Base-by-base conservation (phyloP, 2,797 vertebrate genomes). In the Alfaro cultratus region DNA sequence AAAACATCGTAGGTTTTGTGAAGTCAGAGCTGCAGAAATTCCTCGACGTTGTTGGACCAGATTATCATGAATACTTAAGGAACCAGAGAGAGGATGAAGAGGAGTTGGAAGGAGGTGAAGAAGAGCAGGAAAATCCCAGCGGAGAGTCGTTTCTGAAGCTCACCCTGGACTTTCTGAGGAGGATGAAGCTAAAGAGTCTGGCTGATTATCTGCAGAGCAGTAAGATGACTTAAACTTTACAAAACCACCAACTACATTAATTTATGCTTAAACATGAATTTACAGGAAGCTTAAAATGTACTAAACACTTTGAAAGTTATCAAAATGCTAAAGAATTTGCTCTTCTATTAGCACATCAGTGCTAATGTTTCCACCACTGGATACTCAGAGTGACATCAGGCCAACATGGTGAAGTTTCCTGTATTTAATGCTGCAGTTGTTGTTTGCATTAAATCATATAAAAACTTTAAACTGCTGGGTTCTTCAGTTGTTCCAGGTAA, bases 151-250 rank as follows among this genome's bases (percentile, higher is more conserved):
- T 74, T 15, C 10, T 74, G 49, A 53, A 53, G 18, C 36, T 74
- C 34, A 55, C 73, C 9, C 31, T 39, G 0, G 9, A 74, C 49
- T 41, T 74, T 36, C 73, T 74, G 49, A 53, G 49, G 49, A 53
- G 23, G 26, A 74, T 74, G 73, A 74, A 55, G 11, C 73, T 53
- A 23, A 36, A 74, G 29, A 51, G 15, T 11, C 73, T 74, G 73
- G 73, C 73, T 15, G 46, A 53, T 12, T 12, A 51, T 74, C 73
- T 74, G 49, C 49, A 23, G 0, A n/a, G 31, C 18, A 53, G 73
- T 74, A 16, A 74, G 47, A 53, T 21, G 13, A 31, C 49, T 53
- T 21, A 21, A 21, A 18, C 6, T 51, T 51, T 53, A 26, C 23
- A 53, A 53, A 53, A 53, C 51, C 0, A 53, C 23, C 51, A 53